Conservation (phyloP, 2,797 vertebrate genomes). For the Spinibarbus caldwelli region DNA sequence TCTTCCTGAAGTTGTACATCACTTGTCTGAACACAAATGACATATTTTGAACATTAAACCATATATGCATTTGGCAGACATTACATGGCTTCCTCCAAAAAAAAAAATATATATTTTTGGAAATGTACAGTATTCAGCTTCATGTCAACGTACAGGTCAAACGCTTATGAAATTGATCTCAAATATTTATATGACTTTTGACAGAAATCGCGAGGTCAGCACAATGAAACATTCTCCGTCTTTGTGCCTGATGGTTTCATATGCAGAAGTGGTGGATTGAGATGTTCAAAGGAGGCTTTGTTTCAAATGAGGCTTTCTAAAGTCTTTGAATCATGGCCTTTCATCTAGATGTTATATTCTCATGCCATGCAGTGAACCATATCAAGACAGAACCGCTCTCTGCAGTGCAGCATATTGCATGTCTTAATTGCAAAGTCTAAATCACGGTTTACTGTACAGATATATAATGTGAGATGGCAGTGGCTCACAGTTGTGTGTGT, state of each 20-base stretch:
- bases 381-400: neutral
- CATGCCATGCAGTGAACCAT: neutral
- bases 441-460: neutral
- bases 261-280: neutral
- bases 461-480: neutral
- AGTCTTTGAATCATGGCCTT: neutral
- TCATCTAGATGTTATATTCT: neutral
- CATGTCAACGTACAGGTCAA: neutral
- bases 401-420: neutral
- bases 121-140: neutral
- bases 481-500: neutral
- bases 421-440: neutral
- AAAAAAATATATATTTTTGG: neutral
- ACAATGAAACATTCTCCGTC: slow-evolving; percentile 22
- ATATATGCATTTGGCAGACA: neutral
- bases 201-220: neutral
- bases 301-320: neutral
- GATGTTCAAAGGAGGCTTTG: slow-evolving; percentile 23
- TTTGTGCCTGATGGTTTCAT: neutral
- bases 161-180: slow-evolving; percentile 10
- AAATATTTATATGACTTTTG: slow-evolving; percentile 36
- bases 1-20: neutral
- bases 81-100: neutral
- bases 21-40: neutral
- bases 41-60: neutral